These are phyloP conservation scores for Andrena bucephala DNA, from an alignment of 2,888 invertebrate species.

Conservation along the genomic window DNA sequence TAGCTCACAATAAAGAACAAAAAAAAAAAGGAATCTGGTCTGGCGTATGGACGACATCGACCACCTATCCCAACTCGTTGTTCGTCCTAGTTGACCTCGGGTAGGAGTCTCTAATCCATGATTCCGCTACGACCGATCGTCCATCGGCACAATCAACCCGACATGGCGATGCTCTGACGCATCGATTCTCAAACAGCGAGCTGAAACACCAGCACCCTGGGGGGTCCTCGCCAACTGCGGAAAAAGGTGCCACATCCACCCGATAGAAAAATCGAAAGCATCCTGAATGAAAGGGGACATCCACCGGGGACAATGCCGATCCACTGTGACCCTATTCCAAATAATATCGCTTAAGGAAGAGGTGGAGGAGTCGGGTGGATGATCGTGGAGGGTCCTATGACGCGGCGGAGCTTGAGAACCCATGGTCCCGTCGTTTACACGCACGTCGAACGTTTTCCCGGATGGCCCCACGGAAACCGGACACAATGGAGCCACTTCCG, in stretches of 20 bases:
- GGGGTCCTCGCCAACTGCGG: conserved; percentile 21
- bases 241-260: too few species aligned
- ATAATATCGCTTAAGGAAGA: background rate
- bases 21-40: conserved; percentile 23
- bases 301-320: too few species aligned
- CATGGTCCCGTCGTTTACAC: conserved; percentile 47
- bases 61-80: conserved; percentile 38
- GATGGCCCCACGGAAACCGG: conserved; percentile 82
- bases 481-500: conserved; percentile 82
- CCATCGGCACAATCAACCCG: conserved; percentile 60
- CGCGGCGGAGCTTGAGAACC: conserved; percentile 50
- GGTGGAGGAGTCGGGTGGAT: background rate
- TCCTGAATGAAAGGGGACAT: background rate
- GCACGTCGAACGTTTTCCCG: conserved; percentile 80
- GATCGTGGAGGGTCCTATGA: background rate
- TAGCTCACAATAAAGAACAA: conserved; percentile 16
- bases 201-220: background rate
- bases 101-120: conserved; percentile 83
- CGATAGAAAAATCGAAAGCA: background rate
- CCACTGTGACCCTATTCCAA: background rate
- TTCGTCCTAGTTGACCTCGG: conserved; percentile 72
- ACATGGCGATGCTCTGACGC: conserved; percentile 33
- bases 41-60: conserved; percentile 27
- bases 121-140: conserved; percentile 78
- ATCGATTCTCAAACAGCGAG: conserved; percentile 52